These are phyloP conservation scores for Notarius lentiginosus DNA, from an alignment of 2,113 vertebrate species.

Conservation along the genomic window DNA sequence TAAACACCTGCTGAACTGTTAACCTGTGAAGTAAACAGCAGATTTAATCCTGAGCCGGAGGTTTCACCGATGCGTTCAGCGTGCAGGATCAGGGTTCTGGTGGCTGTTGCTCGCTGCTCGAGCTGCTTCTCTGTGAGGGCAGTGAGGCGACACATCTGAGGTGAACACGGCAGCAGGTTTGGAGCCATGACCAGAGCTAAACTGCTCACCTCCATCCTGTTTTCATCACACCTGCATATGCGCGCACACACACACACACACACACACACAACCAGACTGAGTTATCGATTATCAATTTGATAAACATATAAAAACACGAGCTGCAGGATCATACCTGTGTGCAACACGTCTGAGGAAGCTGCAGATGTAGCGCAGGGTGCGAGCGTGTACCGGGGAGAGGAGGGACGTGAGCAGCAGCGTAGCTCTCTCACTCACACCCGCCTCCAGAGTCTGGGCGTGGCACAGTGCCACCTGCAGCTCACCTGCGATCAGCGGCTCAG, in stretches of 20 bases:
- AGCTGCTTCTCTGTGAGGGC: constrained; percentile 56
- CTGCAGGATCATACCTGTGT: constrained; percentile 51
- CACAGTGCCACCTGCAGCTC: constrained; percentile 63
- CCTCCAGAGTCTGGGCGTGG: constrained; percentile 58
- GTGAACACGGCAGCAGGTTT: constrained; percentile 60
- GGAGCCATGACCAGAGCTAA: constrained; percentile 67
- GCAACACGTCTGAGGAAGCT: constrained; percentile 62
- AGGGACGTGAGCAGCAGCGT: constrained; percentile 63
- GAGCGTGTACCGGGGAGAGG: constrained; percentile 48
- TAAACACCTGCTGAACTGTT: too few species aligned
- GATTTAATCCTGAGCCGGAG: neutral
- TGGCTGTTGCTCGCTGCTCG: constrained; percentile 56
- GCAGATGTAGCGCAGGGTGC: constrained; percentile 60
- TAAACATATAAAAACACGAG: neutral
- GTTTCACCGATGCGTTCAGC: constrained; percentile 64
- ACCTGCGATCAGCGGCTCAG: constrained; percentile 57
- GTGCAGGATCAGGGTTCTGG: constrained; percentile 59
- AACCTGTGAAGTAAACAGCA: neutral
- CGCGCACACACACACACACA: neutral
- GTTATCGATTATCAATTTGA: neutral
- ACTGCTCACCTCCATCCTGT: constrained; percentile 65
- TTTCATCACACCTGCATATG: constrained; percentile 60
- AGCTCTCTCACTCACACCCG: constrained; percentile 34
- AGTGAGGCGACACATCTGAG: constrained; percentile 45
- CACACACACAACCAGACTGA: neutral